Evolutionary conservation across 2,888 invertebrate genomes (phyloP).

Genomic region (Caenorhabditis plicata): DNA sequence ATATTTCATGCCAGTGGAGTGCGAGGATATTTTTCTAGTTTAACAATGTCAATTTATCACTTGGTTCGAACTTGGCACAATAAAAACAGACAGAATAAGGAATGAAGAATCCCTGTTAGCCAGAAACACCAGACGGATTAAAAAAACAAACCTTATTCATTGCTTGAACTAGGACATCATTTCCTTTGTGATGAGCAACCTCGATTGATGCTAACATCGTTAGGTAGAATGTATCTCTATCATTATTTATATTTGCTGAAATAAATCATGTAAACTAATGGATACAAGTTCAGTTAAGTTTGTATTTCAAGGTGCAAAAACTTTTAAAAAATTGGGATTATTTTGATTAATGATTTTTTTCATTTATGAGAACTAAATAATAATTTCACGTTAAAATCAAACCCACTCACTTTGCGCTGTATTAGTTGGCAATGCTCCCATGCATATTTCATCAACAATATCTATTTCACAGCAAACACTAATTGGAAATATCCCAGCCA

Average conservation of each 20-base stretch:
- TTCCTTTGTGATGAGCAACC: conserved; percentile 93
- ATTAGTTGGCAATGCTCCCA: conserved; percentile 70
- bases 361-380: no score
- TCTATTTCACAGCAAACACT: conserved; percentile 96
- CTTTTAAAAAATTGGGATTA: no score
- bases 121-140: no score
- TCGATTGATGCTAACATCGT: conserved; percentile 95
- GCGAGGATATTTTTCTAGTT: no score
- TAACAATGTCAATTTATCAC: no score
- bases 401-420: conserved; percentile 43
- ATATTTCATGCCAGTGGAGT: no score
- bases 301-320: no score
- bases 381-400: not conserved
- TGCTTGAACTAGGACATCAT: conserved; percentile 75
- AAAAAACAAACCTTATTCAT: conserved; percentile 65
- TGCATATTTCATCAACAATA: conserved; percentile 80
- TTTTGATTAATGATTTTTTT: no score
- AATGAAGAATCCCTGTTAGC: no score
- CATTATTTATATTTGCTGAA: conserved; percentile 34
- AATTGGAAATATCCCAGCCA: conserved; percentile 92
- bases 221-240: conserved; percentile 69
- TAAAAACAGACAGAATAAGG: no score
- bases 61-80: no score
- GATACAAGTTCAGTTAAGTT: not conserved
- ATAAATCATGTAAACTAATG: conserved; percentile 2